Conservation (phyloP, 2,888 invertebrate genomes). For the Aleiodes testaceus region DNA sequence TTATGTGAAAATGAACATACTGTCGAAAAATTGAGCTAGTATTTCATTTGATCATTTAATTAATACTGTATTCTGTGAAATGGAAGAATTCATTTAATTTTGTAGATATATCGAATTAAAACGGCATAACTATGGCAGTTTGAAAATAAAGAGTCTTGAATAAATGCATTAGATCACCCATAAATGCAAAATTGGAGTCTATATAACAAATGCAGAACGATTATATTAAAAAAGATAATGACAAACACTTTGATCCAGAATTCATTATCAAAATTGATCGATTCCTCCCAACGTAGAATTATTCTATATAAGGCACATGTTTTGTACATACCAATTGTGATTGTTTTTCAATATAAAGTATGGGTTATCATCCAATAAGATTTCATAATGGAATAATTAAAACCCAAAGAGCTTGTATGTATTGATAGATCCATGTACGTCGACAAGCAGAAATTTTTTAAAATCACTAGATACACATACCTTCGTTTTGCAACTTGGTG, state of each 20-base stretch:
- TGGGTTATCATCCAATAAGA: too few species aligned
- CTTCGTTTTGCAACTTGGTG: constrained; percentile 61
- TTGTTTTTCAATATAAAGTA: background rate
- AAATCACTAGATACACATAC: constrained; percentile 67
- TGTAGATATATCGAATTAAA: constrained; percentile 5
- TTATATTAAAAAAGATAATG: background rate
- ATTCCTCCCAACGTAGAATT: background rate
- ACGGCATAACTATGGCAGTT: background rate
- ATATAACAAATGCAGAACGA: background rate
- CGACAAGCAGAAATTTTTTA: constrained; percentile 66
- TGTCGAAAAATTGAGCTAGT: constrained; percentile 1
- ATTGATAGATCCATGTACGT: constrained; percentile 65
- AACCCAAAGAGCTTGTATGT: constrained; percentile 41
- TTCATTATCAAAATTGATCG: background rate
- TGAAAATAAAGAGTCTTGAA: background rate
- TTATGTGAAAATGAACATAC: constrained; percentile 7
- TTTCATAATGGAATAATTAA: background rate
- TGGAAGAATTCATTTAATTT: constrained; percentile 5
- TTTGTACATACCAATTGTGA: constrained; percentile 24
- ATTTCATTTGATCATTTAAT: background rate
- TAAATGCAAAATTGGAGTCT: background rate
- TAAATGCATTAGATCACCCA: constrained; percentile 6
- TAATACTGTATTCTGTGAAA: constrained; percentile 21
- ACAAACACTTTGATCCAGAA: background rate
- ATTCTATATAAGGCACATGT: constrained; percentile 16